Evolutionary conservation across 2,113 vertebrate species (phyloP), one percentile per base, ranked within the genome.

Genomic region (Synodontis membranacea): DNA sequence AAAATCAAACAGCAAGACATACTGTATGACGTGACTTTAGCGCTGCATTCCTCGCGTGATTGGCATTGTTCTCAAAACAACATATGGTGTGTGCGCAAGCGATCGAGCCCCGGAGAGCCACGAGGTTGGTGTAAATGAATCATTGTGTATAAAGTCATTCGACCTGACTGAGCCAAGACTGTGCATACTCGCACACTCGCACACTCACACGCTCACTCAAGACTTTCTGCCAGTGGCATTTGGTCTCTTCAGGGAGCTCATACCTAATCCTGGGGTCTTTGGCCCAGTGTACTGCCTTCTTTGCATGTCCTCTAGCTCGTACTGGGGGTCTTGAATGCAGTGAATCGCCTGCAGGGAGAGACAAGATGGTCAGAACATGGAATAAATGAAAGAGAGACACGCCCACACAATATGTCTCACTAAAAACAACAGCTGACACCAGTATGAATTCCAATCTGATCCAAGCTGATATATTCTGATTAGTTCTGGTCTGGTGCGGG

Each of bases 201-300:
- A 9, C 42, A 6, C 64, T 1, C 83, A 52, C 83, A 44, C 54
- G 8, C 54, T 78, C 56, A 62, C 25, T 64, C 37, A 37, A 25
- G 44, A 37, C 17, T 48, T 70, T 58, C 25, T 48, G 52, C 74
- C 46, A 58, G 50, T 84, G 76, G 76, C 89, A 88, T 83, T 88
- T 66, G 89, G 86, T 81, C 64, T 54, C 82, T 66, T 75, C 80
- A 66, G 76, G 75, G 79, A 50, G 54, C 70, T 78, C 87, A 68
- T 89, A 92, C 92, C 92, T 91, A 76, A 88, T 86, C 86, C 83
- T 89, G 54, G 89, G 81, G 19, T 92, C 84, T 82, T 79, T 89
- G 85, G 80, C 84, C 66, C 44, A 78, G 54, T 76, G 37, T 8
- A 42, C 11, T 21, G 62, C 80, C 52, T 83, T 86, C 60, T 74